Percentiles rank a stretch among this genome's conserved stretches.
phyloP scores from a whole-genome alignment of 2,797 vertebrate species.

The Sardinella longiceps region DNA sequence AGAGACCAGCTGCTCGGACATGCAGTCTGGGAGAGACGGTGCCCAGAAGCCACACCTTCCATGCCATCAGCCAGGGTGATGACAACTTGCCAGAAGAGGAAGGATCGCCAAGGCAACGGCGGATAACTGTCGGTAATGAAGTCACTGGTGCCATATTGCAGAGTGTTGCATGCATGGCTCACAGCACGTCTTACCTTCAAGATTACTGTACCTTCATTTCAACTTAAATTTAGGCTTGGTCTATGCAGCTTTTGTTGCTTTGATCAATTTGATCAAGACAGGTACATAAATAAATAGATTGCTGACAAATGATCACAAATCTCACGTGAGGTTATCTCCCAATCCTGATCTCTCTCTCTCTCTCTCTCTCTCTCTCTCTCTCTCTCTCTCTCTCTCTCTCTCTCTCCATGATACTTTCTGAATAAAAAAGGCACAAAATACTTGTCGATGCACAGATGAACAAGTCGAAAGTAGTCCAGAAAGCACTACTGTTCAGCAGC shows the following conservation, averaged over 20 bases:
- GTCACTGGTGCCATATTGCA: neutral
- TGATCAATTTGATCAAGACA: neutral
- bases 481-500: neutral
- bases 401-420: neutral
- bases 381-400: too few species aligned
- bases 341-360: too few species aligned
- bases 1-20: constrained; percentile 66
- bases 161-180: neutral
- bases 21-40: constrained; percentile 59
- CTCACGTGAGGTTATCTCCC: too few species aligned
- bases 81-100: constrained; percentile 50
- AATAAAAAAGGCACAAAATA: neutral
- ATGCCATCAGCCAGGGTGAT: constrained; percentile 47
- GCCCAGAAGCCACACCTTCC: constrained; percentile 60
- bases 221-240: too few species aligned
- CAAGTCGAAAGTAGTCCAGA: neutral
- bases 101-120: constrained; percentile 52
- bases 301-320: too few species aligned
- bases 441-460: neutral
- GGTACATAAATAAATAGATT: too few species aligned
- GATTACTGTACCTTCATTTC: neutral
- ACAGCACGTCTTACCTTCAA: neutral
- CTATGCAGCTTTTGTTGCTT: neutral
- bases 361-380: too few species aligned
- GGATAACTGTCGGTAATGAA: constrained; percentile 64